A percentile compares a stretch with the other conserved stretches of the same genome.
phyloP scores from a whole-genome alignment of 2,888 invertebrate genomes.

The Seladonia tumulorum region DNA sequence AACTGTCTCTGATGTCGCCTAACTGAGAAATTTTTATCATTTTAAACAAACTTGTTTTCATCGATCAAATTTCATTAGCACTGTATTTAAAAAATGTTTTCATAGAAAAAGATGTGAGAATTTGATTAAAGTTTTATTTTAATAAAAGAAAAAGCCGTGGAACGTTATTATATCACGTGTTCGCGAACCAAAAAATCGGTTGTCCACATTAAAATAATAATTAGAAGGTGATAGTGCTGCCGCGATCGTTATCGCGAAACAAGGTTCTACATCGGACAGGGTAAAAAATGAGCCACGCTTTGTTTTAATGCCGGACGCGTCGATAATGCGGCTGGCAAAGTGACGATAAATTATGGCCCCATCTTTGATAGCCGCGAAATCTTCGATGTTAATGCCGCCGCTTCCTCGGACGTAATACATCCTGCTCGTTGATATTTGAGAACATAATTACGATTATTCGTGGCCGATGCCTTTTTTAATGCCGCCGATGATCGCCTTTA shows the following conservation, averaged over 20 bases:
- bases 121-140: neutral
- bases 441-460: conserved; percentile 31
- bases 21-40: neutral
- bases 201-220: neutral
- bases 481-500: neutral
- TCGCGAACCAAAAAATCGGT: neutral
- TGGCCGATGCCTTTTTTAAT: neutral
- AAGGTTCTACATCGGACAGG: conserved; percentile 10
- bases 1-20: neutral
- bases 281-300: conserved; percentile 15
- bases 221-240: neutral
- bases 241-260: conserved; percentile 39
- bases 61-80: neutral
- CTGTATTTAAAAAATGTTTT: neutral
- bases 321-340: conserved; percentile 12
- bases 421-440: conserved; percentile 14
- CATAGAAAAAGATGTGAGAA: neutral
- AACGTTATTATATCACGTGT: too few species aligned
- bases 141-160: neutral
- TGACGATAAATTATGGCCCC: conserved; percentile 29
- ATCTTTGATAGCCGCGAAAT: conserved; percentile 13
- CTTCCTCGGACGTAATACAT: neutral
- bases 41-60: neutral
- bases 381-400: conserved; percentile 15
- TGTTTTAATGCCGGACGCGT: conserved; percentile 13